A percentile compares a stretch with the other conserved stretches of the same genome.
phyloP scores from a whole-genome alignment of 2,113 vertebrate genomes.

The Osmerus eperlanus region DNA sequence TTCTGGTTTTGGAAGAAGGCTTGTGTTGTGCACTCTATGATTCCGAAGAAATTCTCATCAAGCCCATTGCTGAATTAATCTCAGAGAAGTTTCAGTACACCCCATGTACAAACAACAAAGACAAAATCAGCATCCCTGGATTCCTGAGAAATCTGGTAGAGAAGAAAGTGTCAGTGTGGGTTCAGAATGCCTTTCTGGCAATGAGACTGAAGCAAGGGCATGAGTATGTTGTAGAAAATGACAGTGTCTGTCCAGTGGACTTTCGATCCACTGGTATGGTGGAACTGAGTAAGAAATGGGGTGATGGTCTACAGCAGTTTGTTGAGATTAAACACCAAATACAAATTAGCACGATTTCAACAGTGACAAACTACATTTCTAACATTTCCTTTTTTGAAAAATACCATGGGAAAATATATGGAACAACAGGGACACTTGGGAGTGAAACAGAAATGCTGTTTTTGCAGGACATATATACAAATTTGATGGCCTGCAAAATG shows the following conservation, averaged over 20 bases:
- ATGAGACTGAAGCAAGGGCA: slow-evolving; percentile 8
- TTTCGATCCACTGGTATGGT: slow-evolving; percentile 43
- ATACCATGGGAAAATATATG: slow-evolving; percentile 24
- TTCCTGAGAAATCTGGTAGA: slow-evolving; percentile 24
- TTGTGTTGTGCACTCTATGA: slow-evolving; percentile 29
- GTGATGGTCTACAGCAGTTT: slow-evolving; percentile 48
- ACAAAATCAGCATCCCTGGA: slow-evolving; percentile 26
- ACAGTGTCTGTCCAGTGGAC: slow-evolving; percentile 35
- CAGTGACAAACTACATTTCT: slow-evolving; percentile 33
- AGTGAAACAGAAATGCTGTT: slow-evolving; percentile 24
- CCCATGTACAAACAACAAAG: slow-evolving; percentile 1
- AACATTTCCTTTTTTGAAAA: slow-evolving; percentile 33
- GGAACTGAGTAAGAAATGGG: slow-evolving; percentile 41
- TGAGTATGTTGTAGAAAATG: slow-evolving; percentile 33
- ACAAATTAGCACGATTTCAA: slow-evolving; percentile 22
- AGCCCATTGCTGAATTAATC: slow-evolving; percentile 8
- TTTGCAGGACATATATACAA: slow-evolving; percentile 28
- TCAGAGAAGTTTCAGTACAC: slow-evolving; percentile 16
- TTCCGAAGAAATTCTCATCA: slow-evolving; percentile 13
- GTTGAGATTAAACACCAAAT: slow-evolving; percentile 38
- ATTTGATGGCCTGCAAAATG: slow-evolving; percentile 17
- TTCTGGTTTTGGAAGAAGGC: slow-evolving; percentile 28
- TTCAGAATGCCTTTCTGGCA: slow-evolving; percentile 41
- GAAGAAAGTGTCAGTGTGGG: slow-evolving; percentile 14
- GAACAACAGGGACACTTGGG: slow-evolving; percentile 44